Evolutionary conservation across 2,888 invertebrate species (phyloP).

Genomic region (Phyto melanocephala): DNA sequence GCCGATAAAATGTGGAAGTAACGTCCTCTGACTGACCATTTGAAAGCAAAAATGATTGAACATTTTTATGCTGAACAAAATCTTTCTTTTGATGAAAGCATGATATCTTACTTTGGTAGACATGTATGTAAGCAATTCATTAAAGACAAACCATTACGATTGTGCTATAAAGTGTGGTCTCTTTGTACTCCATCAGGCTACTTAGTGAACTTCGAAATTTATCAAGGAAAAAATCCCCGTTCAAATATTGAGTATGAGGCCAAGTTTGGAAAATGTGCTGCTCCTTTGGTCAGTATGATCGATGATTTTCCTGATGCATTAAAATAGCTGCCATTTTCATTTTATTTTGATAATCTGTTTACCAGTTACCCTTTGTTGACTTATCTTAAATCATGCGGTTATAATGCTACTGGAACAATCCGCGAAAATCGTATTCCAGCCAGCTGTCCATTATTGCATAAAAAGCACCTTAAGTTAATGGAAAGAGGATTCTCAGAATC

Average conservation of each 20-base stretch:
- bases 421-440: background rate
- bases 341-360: too few species aligned
- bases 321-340: background rate
- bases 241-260: background rate
- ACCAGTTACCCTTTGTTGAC: background rate
- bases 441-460: background rate
- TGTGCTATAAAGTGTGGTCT: background rate
- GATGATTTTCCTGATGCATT: background rate
- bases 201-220: too few species aligned
- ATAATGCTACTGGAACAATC: background rate
- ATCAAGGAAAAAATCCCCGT: background rate
- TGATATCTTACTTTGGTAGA: too few species aligned
- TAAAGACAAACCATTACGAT: too few species aligned
- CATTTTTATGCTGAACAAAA: too few species aligned
- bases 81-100: too few species aligned
- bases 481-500: background rate
- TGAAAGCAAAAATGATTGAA: constrained; percentile 42
- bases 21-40: constrained; percentile 31
- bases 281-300: background rate
- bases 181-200: too few species aligned
- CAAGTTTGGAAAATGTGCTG: background rate
- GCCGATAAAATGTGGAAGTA: constrained; percentile 44
- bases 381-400: background rate
- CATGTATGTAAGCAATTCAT: too few species aligned
- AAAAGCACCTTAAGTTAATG: background rate